Base-by-base conservation (phyloP, 1,140 invertebrate genomes). In the Hypothenemus hampei region DNA sequence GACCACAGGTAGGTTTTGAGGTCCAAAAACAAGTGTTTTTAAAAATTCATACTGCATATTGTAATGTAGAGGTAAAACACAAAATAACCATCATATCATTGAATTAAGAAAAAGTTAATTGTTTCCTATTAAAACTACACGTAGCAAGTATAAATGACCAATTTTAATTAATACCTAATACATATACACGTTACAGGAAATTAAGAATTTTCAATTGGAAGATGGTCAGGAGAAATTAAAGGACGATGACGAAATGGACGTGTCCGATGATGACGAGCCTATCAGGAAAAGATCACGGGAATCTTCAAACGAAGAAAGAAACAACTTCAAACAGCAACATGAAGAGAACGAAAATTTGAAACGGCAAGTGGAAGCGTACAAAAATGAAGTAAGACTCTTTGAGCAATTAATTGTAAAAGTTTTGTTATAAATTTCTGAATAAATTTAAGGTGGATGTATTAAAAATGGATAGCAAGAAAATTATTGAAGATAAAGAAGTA, bases 291-390 rank as follows among this genome's bases (percentile, higher is more conserved):
- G 74, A 53, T 67, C 70, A 54, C 72, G 69, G 64, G 75, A 77
- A 57, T 63, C 70, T 37, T 68, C 68, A 3, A 70, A 65, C 40
- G 75, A 77, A 45, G 75, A 77, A 50, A 68, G 68, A 8, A 68
- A 72, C 20, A 66, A 68, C 43, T 66, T 73, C 4, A 70, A 91
- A 79, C n/a, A n/a, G n/a, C n/a, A n/a, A n/a, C n/a, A n/a, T n/a
- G 89, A 92, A 58, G 92, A 93, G 68, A 95, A 94, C 71, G 91
- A 96, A 59, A 89, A 85, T 61, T 75, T 97, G 22, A 81, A 87
- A 36, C 94, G 91, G 73, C 92, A 97, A 76, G 69, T 97, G 60
- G 92, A 95, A 73, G 93, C 91, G 0, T 94, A 93, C 62, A 93
- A 93, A 68, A 95, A 95, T 75, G 93, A 96, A 75, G 85, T 87